Evolutionary conservation across 37 sponge, comb jelly and placozoan species (phyloP).

Genomic region (Chondrilla cf. caribensis): DNA sequence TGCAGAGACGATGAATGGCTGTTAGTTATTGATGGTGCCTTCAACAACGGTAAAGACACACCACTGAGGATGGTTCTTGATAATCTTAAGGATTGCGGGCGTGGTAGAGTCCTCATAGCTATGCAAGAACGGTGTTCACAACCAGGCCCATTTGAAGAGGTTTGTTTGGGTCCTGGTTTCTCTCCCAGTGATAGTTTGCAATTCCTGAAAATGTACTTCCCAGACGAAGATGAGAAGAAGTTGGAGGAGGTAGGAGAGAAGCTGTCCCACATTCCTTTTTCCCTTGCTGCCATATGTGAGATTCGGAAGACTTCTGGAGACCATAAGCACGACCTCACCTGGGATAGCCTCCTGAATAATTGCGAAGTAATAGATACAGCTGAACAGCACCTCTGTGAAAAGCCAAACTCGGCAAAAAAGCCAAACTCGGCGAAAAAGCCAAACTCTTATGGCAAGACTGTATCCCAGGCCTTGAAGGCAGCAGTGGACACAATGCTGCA

Average conservation of each 20-base stretch:
- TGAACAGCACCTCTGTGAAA: no score
- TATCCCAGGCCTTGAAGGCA: not conserved
- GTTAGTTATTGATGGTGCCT: conserved; percentile 20
- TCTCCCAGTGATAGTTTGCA: not conserved
- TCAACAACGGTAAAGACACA: not conserved
- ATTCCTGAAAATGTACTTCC: not conserved
- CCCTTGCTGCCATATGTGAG: not conserved
- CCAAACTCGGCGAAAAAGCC: not conserved
- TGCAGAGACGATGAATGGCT: not conserved
- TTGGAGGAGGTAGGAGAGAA: not conserved
- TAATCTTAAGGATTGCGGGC: not conserved
- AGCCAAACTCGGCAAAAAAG: no score
- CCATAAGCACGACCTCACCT: not conserved
- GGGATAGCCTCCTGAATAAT: not conserved
- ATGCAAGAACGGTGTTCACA: not conserved
- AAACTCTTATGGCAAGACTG: not conserved
- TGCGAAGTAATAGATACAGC: no score
- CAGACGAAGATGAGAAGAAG: not conserved
- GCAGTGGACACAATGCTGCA: not conserved
- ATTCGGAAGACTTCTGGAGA: not conserved
- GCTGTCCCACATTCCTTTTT: conserved; percentile 19
- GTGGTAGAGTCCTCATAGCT: not conserved
- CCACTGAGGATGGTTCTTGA: not conserved
- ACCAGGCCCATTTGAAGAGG: not conserved
- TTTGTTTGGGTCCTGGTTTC: not conserved